Conservation (phyloP, 2,113 vertebrate species). For the Zonotrichia leucophrys region DNA sequence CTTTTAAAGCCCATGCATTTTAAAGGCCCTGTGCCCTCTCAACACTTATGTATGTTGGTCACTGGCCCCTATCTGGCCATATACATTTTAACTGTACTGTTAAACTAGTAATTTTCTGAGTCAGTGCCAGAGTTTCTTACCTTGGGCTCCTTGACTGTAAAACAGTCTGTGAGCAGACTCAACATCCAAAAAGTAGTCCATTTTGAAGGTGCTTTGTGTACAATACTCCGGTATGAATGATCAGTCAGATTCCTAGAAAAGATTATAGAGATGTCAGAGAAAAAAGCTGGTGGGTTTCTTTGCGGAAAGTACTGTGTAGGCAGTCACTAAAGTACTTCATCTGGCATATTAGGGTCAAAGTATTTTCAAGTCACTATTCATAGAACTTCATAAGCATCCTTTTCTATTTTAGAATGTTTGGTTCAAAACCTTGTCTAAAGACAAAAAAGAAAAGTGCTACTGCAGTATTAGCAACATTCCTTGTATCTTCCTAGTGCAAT, state of each 20-base stretch:
- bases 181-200: slow-evolving; percentile 84
- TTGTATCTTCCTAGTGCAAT: not conserved
- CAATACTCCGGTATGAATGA: not conserved
- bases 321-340: not conserved
- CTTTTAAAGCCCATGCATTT: not conserved
- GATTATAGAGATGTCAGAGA: slow-evolving; percentile 22
- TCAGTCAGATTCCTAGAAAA: slow-evolving; percentile 63
- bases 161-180: slow-evolving; percentile 82
- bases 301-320: not conserved
- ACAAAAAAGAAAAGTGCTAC: not conserved
- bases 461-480: not conserved
- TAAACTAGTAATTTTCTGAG: not conserved
- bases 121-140: slow-evolving; percentile 56
- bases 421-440: not conserved
- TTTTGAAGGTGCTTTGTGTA: slow-evolving; percentile 66
- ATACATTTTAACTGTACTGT: not conserved
- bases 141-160: slow-evolving; percentile 84
- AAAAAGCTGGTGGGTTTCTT: not conserved
- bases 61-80: not conserved
- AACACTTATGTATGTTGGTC: not conserved
- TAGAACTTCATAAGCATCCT: not conserved
- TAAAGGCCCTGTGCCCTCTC: not conserved
- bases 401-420: slow-evolving; percentile 3
- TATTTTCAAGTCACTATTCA: slow-evolving; percentile 15
- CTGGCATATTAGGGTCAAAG: slow-evolving; percentile 32